Evolutionary conservation across 2,113 vertebrate species (phyloP), one percentile per base, ranked within the genome.

Genomic region (Butorides virescens): DNA sequence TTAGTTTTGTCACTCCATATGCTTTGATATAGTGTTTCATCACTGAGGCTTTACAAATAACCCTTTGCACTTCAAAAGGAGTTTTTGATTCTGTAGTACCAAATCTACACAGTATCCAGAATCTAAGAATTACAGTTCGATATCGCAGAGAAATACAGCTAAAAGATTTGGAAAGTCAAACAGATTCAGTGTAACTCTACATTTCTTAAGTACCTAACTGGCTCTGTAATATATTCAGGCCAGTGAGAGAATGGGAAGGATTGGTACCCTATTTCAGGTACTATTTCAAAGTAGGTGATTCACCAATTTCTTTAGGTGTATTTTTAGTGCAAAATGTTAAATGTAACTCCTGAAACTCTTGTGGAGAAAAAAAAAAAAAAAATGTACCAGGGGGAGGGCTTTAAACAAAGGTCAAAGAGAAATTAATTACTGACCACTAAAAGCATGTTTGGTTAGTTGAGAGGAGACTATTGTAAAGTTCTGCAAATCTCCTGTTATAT

Each of bases 371-470:
- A 30, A 34, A 34, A 22, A 74, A 23, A 52, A 53, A 42, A 25
- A 25, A 34, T 11, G 15, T 47, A 47, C 17, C 0, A 0, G 2
- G 1, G 4, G 1, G 0, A 74, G 13, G 15, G 3, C 4, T 65
- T 82, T 52, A 94, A 90, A 44, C 11, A 85, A 56, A 93, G 30
- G 21, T 36, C 17, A 78, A 59, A 67, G n/a, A 42, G 18, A 78
- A 92, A 85, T 16, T 4, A 68, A 68, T 52, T 79, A 58, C 18
- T 68, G 88, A 66, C 3, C 25, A 39, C 21, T 42, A 27, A 86
- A 74, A 66, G 6, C 37, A 62, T 13, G 9, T n/a, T 56, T 72
- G 30, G 9, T n/a, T 88, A 56, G 16, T 18, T 79, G 42, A 81
- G 25, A 56, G 5, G 11, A 92, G 4, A 14, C 16, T 26, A 21